Base-by-base conservation (phyloP, 2,888 invertebrate genomes). In the Phlogophora meticulosa region DNA sequence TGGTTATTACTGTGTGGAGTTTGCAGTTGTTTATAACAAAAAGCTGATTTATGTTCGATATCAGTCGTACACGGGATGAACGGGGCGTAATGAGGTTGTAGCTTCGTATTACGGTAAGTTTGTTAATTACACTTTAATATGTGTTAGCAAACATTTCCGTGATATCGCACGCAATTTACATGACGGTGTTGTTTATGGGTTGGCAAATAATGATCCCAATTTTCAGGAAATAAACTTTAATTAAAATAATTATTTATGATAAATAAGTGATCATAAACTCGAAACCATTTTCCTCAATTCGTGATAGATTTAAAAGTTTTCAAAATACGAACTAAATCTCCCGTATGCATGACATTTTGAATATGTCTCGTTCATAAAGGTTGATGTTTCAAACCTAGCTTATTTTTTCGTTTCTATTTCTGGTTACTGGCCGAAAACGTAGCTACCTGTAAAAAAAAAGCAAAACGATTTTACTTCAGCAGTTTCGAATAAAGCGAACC, bases 21-120 rank as follows among this genome's bases (percentile, higher is more conserved):
- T 68, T 28, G 42, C 34, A 17, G 42, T 61, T 70, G 56, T 53
- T 52, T 36, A 32, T n/a, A 74, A 70, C 65, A 78, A 79, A 61
- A 70, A 60, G 49, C 61, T 61, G 51, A 75, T 70, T 61, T 48
- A 75, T 75, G 36, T 65, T 64, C 55, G 55, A 64, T 58, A 75
- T 46, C 59, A 70, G 55, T 43, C 34, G 51, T 28, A 57, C 43
- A 56, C 40, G 45, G 55, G 42, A 75, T 72, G 34, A 70, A 36
- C 63, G 28, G 28, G 20, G 22, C 36, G 32, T 63, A 63, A 76
- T 70, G 22, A 55, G 34, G 9, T 45, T 22, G 49, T 53, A 52
- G 5, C 28, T 28, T 28, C 22, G 20, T 57, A 51, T 74, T 52
- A 52, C 15, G n/a, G 28, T 10, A 36, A 60, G 15, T 66, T 60